Evolutionary conservation across 2,113 vertebrate genomes (phyloP).

Genomic region (Esox niger): DNA sequence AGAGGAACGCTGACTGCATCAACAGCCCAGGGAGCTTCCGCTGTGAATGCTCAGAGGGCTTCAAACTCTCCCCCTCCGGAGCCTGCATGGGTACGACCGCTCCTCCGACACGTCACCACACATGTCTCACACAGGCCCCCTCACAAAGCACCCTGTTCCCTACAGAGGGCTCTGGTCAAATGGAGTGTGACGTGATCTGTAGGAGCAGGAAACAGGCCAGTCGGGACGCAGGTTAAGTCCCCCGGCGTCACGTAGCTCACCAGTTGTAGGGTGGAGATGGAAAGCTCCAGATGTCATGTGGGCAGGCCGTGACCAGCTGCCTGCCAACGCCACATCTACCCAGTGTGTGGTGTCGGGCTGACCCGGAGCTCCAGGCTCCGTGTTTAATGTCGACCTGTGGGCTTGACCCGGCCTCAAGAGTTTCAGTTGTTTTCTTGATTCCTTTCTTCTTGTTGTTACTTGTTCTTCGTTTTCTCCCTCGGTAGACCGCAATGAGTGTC

Average conservation of each 20-base stretch:
- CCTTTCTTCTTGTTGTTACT: neutral
- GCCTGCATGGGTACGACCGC: constrained; percentile 85
- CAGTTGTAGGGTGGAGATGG: neutral
- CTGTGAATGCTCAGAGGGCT: constrained; percentile 85
- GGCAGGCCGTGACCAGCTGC: neutral
- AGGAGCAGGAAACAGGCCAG: neutral
- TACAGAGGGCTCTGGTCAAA: neutral
- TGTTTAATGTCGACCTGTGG: neutral
- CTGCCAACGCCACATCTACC: neutral
- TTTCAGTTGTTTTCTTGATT: neutral
- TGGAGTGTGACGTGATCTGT: neutral
- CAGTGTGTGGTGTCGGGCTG: neutral
- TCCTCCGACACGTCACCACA: neutral
- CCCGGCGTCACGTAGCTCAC: neutral
- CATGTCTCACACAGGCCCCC: neutral
- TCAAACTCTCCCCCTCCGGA: constrained; percentile 85
- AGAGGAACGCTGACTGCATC: constrained; percentile 85
- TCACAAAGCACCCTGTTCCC: no score
- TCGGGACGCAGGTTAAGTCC: no score
- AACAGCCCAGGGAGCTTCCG: constrained; percentile 91
- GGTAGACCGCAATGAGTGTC: constrained; percentile 87
- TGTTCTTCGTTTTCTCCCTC: neutral
- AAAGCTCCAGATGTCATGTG: neutral
- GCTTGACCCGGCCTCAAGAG: no score
- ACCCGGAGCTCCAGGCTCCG: no score